phyloP scores from a whole-genome alignment of 2,888 invertebrate genomes.

The Rhynchonema sp. region DNA sequence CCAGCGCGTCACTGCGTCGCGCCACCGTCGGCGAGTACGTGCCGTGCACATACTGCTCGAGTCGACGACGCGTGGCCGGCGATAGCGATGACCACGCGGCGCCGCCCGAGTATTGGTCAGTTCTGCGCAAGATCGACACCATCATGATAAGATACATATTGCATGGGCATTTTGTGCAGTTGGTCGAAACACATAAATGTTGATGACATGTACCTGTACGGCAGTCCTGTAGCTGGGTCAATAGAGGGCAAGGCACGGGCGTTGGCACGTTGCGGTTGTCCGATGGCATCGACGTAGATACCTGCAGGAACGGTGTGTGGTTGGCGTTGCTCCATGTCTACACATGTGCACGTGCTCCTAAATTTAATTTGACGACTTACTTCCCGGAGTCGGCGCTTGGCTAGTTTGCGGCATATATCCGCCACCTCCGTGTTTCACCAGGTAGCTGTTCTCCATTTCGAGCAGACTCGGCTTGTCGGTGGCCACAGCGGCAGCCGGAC shows the following conservation, averaged over 20 bases:
- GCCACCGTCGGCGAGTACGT: neutral
- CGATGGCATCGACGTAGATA: too few species aligned
- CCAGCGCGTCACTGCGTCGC: neutral
- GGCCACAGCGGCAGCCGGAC: constrained; percentile 10
- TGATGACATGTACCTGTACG: constrained; percentile 1
- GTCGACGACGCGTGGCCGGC: constrained; percentile 9
- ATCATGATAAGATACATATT: too few species aligned
- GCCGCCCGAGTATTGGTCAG: constrained; percentile 5
- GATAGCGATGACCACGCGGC: constrained; percentile 7
- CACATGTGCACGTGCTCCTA: too few species aligned
- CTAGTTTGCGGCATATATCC: too few species aligned
- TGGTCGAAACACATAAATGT: too few species aligned
- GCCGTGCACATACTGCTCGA: constrained; percentile 6
- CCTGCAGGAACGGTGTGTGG: too few species aligned
- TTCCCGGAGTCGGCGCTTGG: too few species aligned
- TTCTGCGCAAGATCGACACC: neutral
- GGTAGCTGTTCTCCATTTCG: constrained; percentile 26
- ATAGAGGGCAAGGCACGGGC: constrained; percentile 5
- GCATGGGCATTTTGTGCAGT: neutral
- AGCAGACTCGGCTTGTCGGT: constrained; percentile 21
- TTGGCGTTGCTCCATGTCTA: too few species aligned
- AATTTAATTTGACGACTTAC: too few species aligned
- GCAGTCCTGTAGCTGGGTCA: constrained; percentile 3
- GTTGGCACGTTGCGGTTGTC: too few species aligned
- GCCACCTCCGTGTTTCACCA: constrained; percentile 3